These are phyloP conservation scores for Eunapius fragilis DNA, from an alignment of 37 sponge, comb jelly and placozoan species.

Conservation along the genomic window DNA sequence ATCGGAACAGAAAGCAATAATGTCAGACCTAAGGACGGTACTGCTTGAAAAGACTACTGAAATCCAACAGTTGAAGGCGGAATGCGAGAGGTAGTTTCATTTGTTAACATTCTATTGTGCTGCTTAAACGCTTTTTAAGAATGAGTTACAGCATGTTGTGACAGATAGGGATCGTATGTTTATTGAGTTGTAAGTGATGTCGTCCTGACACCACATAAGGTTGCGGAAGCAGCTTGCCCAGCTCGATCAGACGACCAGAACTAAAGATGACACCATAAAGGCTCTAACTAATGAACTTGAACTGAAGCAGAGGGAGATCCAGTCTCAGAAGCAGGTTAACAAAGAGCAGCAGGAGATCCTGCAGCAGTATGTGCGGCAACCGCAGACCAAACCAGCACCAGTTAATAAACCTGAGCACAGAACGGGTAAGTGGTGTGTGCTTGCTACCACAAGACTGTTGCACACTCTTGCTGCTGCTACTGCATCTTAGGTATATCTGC, in stretches of 20 bases:
- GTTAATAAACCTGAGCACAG: slow-evolving; percentile 7
- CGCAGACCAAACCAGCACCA: slow-evolving; percentile 9
- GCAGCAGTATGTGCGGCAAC: slow-evolving; percentile 10
- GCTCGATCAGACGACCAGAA: slow-evolving; percentile 1
- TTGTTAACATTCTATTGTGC: too few relatives aligned
- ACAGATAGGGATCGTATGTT: not conserved
- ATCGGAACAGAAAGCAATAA: not conserved
- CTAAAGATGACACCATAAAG: slow-evolving; percentile 19
- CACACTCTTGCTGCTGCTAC: too few relatives aligned
- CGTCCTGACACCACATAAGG: not conserved
- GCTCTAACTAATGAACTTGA: slow-evolving; percentile 29
- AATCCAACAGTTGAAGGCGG: slow-evolving; percentile 42
- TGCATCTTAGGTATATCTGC: slow-evolving; percentile 71
- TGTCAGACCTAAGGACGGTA: slow-evolving; percentile 31
- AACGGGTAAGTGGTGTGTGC: slow-evolving; percentile 21
- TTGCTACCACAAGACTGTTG: not conserved
- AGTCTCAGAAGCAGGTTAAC: slow-evolving; percentile 25
- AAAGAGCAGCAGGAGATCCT: slow-evolving; percentile 47
- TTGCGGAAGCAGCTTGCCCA: slow-evolving; percentile 9
- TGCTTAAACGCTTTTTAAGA: too few relatives aligned
- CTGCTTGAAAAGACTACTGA: slow-evolving; percentile 66
- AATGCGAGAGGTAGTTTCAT: slow-evolving; percentile 27
- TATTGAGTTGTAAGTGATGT: not conserved
- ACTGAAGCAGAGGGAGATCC: slow-evolving; percentile 33
- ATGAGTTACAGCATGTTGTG: too few relatives aligned